A percentile compares a stretch with the other conserved stretches of the same genome.
Conservation (phyloP, 2,888 invertebrate genomes). For the Celastrina argiolus region DNA sequence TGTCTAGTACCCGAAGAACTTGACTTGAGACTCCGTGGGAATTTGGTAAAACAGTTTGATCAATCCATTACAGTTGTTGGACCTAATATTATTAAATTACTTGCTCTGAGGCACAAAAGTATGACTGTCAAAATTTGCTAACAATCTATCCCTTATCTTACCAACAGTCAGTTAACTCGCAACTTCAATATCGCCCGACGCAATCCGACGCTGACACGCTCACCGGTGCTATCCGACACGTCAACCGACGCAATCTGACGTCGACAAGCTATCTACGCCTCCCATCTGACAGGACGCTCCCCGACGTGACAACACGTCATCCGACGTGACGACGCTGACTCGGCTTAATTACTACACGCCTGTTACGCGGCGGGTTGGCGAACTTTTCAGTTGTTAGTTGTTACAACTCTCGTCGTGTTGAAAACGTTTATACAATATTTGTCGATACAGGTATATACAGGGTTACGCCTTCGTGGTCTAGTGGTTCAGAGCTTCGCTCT, state of each 20-base stretch:
- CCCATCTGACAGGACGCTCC: background rate
- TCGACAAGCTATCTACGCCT: background rate
- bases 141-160: background rate
- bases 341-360: constrained; percentile 28
- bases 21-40: too few relatives aligned
- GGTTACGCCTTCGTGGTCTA: too few relatives aligned
- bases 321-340: constrained; percentile 21
- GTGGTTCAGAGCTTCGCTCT: too few relatives aligned
- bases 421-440: too few relatives aligned
- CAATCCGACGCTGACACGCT: background rate
- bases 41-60: too few relatives aligned
- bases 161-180: background rate
- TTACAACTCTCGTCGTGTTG: background rate
- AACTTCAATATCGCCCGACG: background rate
- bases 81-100: too few relatives aligned
- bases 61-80: too few relatives aligned
- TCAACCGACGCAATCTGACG: background rate
- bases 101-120: background rate
- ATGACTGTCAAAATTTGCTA: background rate
- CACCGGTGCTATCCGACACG: background rate
- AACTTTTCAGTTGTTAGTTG: background rate
- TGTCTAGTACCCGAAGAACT: too few relatives aligned
- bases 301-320: background rate
- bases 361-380: background rate
- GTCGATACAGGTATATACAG: too few relatives aligned